These are phyloP conservation scores for Bombus confusus DNA, from an alignment of 1,140 invertebrate genomes.

Conservation along the genomic window DNA sequence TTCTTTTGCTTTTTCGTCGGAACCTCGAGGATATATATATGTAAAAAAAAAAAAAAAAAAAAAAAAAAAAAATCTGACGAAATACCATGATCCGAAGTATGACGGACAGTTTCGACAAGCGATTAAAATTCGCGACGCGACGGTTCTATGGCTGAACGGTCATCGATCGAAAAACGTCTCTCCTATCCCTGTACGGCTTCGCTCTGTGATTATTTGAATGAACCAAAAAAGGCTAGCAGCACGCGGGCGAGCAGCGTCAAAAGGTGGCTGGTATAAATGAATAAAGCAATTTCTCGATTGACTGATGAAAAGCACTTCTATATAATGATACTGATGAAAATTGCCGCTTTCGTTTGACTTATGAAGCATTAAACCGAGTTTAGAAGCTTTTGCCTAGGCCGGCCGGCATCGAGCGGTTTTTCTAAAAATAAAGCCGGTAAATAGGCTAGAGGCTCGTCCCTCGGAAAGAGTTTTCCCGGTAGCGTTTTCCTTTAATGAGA, in stretches of 20 bases:
- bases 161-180: neutral
- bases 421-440: slow-evolving; percentile 58
- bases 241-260: neutral
- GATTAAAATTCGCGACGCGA: neutral
- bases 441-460: slow-evolving; percentile 48
- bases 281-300: slow-evolving; percentile 61
- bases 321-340: slow-evolving; percentile 57
- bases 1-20: neutral
- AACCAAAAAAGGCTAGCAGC: slow-evolving; percentile 13
- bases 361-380: slow-evolving; percentile 53
- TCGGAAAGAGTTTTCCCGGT: slow-evolving; percentile 37
- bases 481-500: slow-evolving; percentile 46
- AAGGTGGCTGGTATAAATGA: slow-evolving; percentile 30
- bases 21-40: too few relatives aligned
- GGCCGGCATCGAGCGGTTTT: neutral
- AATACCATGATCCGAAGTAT: neutral
- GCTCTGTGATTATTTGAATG: slow-evolving; percentile 48
- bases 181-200: neutral
- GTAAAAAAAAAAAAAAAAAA: too few relatives aligned
- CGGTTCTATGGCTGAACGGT: neutral
- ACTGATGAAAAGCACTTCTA: slow-evolving; percentile 48
- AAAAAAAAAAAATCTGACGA: too few relatives aligned
- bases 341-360: slow-evolving; percentile 55
- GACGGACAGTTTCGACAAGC: neutral
- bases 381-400: slow-evolving; percentile 43